These are phyloP conservation scores for Barnardius zonarius DNA, from an alignment of 2,113 vertebrate species.

Conservation along the genomic window DNA sequence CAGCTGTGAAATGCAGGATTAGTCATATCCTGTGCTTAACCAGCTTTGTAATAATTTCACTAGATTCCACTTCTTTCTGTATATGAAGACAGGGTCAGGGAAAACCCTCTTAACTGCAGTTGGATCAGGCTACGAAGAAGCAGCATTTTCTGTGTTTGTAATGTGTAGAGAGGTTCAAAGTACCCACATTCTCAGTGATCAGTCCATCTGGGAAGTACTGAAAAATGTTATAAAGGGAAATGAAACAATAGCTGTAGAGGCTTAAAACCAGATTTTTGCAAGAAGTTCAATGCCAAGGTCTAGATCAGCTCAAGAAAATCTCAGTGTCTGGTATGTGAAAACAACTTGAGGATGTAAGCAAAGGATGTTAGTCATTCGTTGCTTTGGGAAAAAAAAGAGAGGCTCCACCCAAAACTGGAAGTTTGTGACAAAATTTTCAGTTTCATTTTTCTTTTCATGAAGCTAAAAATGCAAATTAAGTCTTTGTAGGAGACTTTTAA, in stretches of 20 bases:
- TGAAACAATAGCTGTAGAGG: background rate
- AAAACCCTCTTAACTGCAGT: background rate
- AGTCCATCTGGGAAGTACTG: background rate
- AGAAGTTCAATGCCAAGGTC: background rate
- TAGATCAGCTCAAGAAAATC: background rate
- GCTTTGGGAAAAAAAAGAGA: background rate
- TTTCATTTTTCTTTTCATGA: background rate
- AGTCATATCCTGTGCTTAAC: conserved; percentile 57
- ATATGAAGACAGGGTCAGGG: background rate
- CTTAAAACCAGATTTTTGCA: background rate
- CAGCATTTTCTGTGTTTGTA: background rate
- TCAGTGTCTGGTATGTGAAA: background rate
- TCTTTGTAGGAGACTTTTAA: background rate
- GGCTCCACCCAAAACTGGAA: background rate
- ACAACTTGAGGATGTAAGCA: background rate
- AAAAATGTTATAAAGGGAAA: background rate
- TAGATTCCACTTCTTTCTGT: conserved; percentile 1
- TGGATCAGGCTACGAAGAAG: background rate
- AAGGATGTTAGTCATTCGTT: background rate
- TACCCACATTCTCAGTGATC: background rate
- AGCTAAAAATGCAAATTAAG: background rate
- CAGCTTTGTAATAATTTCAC: conserved; percentile 46
- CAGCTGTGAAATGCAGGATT: conserved; percentile 57
- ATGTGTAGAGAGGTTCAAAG: background rate
- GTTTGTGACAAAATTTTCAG: background rate